Percentiles rank a stretch among this genome's conserved stretches.
Conservation (phyloP, 2,113 vertebrate species). For the Oryzias melastigma region DNA sequence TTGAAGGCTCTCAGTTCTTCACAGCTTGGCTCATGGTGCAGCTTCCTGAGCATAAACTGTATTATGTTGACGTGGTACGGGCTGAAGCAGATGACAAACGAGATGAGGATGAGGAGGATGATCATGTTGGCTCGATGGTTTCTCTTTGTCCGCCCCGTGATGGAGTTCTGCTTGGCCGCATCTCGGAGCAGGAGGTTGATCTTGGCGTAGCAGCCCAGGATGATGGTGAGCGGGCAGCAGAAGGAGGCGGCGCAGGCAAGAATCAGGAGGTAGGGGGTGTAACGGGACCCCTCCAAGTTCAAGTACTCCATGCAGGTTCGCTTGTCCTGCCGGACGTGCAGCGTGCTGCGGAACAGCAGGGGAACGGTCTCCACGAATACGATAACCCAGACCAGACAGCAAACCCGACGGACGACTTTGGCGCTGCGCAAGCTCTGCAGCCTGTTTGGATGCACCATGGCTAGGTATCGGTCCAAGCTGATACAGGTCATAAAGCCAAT, state of each 20-base stretch:
- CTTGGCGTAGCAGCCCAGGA: slow-evolving; percentile 78
- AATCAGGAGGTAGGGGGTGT: slow-evolving; percentile 75
- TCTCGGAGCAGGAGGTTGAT: slow-evolving; percentile 80
- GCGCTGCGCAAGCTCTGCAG: slow-evolving; percentile 63
- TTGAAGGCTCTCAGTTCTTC: slow-evolving; percentile 77
- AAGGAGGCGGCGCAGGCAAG: slow-evolving; percentile 77
- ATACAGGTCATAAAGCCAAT: slow-evolving; percentile 86
- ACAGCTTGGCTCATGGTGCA: slow-evolving; percentile 69
- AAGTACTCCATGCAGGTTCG: slow-evolving; percentile 85
- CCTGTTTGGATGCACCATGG: slow-evolving; percentile 78
- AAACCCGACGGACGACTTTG: slow-evolving; percentile 68
- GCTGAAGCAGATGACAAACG: slow-evolving; percentile 79
- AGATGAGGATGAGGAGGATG: slow-evolving; percentile 79
- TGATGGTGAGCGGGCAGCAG: slow-evolving; percentile 76
- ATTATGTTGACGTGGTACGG: slow-evolving; percentile 84
- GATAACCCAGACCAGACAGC: slow-evolving; percentile 77
- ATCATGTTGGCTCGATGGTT: slow-evolving; percentile 77
- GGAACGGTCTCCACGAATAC: slow-evolving; percentile 73
- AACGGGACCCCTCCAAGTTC: slow-evolving; percentile 67
- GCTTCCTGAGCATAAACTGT: slow-evolving; percentile 79
- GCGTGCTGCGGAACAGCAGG: slow-evolving; percentile 74
- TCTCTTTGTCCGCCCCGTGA: slow-evolving; percentile 62
- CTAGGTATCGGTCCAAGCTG: slow-evolving; percentile 84
- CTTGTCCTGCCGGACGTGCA: slow-evolving; percentile 53
- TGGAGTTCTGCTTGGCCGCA: slow-evolving; percentile 68